Evolutionary conservation across 92 coral and sea anemone genomes (phyloP), one percentile per base, ranked within the genome.

Genomic region (Paramuricea clavata): DNA sequence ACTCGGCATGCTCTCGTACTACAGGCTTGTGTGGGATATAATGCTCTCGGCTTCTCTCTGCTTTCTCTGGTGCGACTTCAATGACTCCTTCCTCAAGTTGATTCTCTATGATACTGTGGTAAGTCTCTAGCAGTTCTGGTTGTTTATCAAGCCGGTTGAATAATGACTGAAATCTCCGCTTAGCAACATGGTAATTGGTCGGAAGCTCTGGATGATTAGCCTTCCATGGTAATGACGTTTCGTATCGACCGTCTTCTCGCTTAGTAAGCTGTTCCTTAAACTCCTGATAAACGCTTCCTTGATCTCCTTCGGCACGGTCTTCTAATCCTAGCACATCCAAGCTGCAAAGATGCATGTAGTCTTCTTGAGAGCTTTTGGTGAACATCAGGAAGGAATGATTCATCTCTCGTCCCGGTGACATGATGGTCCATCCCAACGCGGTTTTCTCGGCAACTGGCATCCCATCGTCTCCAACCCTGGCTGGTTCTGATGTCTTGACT

Each of bases 21-120:
- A n/a, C 89, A n/a, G 92, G 82, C 56, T 89, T 89, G 54, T 89
- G 92, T 0, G 89, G 82, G 30, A 84, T 83, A 49, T 76, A 89
- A 59, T 81, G 77, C 49, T 62, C 87, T 73, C 77, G 52, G 52
- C 52, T 81, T 43, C 72, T 81, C 17, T 60, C 6, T 12, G 74
- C 62, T 42, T 82, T 43, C 6, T 26, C 76, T 31, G 79, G 60
- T 61, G 54, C 87, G 32, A 67, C 76, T 80, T 83, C 80, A 11
- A 91, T 79, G 17, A 83, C 81, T 31, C 87, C 93, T 68, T 87
- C 77, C 15, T 60, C 13, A 28, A 68, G 50, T 72, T 87, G 93
- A 23, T 77, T 70, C 60, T 91, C 87, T 16, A 78, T 70, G 85
- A 86, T 43, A 19, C 8, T 43, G 59, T 87, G 71, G 64, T 90